Evolutionary conservation across 1,140 invertebrate species (phyloP).

Genomic region (Phthorimaea operculella): DNA sequence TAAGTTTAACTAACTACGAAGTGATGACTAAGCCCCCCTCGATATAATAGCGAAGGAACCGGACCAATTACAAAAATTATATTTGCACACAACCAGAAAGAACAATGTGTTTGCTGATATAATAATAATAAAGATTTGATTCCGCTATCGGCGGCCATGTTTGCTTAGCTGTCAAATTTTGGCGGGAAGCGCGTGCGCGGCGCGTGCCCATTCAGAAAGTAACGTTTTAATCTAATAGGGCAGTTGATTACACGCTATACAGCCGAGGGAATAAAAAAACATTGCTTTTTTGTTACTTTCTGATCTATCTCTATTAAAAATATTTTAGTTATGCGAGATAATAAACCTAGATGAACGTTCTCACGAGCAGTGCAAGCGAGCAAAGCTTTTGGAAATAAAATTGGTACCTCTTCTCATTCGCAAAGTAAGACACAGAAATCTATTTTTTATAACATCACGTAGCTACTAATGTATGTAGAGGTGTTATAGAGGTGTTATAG

Average conservation of each 20-base stretch:
- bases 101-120: conserved; percentile 53
- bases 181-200: conserved; percentile 31
- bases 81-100: conserved; percentile 46
- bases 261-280: conserved; percentile 21
- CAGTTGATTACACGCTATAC: conserved; percentile 24
- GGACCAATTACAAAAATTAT: conserved; percentile 57
- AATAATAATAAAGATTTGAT: conserved; percentile 60
- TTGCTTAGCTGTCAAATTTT: conserved; percentile 55
- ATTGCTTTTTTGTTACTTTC: conserved; percentile 13
- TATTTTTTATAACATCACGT: too few species aligned
- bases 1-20: conserved; percentile 1
- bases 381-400: too few species aligned
- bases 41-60: conserved; percentile 40
- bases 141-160: conserved; percentile 53
- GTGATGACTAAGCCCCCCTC: conserved; percentile 3
- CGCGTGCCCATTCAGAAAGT: conserved; percentile 33
- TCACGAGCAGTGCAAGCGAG: background rate
- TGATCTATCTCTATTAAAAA: conserved; percentile 24
- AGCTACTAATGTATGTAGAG: too few species aligned
- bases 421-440: too few species aligned
- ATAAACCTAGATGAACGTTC: background rate
- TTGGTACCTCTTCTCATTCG: too few species aligned
- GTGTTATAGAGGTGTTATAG: too few species aligned
- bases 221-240: conserved; percentile 50
- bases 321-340: conserved; percentile 3